Conservation (phyloP, 2,888 invertebrate genomes). For the Bembecia ichneumoniformis region DNA sequence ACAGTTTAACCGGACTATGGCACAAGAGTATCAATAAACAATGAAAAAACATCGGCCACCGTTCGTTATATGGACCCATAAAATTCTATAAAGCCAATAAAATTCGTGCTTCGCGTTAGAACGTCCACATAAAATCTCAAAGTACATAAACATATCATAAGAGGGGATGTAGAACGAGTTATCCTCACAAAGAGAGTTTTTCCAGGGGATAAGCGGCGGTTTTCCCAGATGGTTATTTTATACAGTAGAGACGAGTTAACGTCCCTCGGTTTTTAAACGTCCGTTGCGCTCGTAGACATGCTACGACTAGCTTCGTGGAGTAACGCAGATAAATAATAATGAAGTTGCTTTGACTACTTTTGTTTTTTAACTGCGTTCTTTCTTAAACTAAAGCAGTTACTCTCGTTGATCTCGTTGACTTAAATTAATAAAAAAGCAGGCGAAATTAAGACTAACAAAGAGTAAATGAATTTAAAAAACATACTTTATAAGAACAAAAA, state of each 20-base stretch:
- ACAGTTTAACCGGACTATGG: conserved; percentile 31
- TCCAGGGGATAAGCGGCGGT: conserved; percentile 59
- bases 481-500: too few species aligned
- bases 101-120: conserved; percentile 69
- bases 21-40: conserved; percentile 63
- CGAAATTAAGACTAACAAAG: too few species aligned
- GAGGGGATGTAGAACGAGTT: conserved; percentile 63
- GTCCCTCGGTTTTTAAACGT: conserved; percentile 34
- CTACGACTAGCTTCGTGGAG: conserved; percentile 9
- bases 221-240: conserved; percentile 70
- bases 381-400: too few species aligned
- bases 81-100: conserved; percentile 72
- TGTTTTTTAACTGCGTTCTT: too few species aligned
- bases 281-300: conserved; percentile 14
- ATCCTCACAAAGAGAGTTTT: conserved; percentile 67
- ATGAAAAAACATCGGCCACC: conserved; percentile 64
- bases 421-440: too few species aligned
- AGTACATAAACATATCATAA: conserved; percentile 73
- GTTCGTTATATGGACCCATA: conserved; percentile 59
- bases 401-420: too few species aligned
- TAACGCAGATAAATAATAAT: too few species aligned
- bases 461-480: too few species aligned
- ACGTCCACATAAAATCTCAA: conserved; percentile 70
- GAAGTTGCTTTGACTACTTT: too few species aligned
- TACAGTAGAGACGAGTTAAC: conserved; percentile 63